phyloP scores from a whole-genome alignment of 2,888 invertebrate species.

The Pachliopta kotzebuea region DNA sequence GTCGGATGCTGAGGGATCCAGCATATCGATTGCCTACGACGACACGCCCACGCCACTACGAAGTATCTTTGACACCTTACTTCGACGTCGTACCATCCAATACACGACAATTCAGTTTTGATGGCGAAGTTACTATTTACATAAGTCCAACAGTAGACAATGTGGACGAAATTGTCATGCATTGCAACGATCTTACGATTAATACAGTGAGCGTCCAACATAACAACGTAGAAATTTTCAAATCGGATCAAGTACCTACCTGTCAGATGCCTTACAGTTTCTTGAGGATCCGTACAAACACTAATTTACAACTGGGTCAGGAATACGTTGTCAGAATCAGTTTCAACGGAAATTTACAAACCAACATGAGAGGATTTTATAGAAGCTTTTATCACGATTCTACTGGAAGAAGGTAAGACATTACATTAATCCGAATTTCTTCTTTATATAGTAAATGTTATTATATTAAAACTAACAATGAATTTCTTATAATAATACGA shows the following conservation, averaged over 20 bases:
- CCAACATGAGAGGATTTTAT: conserved; percentile 89
- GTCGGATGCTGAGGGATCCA: conserved; percentile 46
- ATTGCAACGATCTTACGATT: conserved; percentile 62
- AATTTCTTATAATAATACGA: no score
- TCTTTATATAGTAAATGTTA: no score
- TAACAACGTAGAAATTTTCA: conserved; percentile 37
- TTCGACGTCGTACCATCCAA: conserved; percentile 47
- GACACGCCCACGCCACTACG: conserved; percentile 76
- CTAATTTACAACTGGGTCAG: conserved; percentile 35
- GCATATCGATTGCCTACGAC: conserved; percentile 69
- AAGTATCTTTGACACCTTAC: conserved; percentile 73
- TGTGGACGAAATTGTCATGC: conserved; percentile 56
- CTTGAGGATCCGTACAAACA: conserved; percentile 46
- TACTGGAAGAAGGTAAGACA: conserved; percentile 69
- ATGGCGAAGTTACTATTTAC: conserved; percentile 63
- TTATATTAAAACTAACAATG: no score
- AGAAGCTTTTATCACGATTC: conserved; percentile 86
- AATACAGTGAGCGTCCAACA: conserved; percentile 58
- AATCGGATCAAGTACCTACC: conserved; percentile 38
- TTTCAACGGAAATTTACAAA: conserved; percentile 85
- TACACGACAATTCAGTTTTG: conserved; percentile 57
- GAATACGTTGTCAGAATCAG: conserved; percentile 83
- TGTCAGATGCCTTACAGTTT: conserved; percentile 56
- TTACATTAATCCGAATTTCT: not conserved
- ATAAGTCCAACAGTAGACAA: conserved; percentile 38